Conservation (phyloP, 2,888 invertebrate genomes). For the Athetis lepigone region DNA sequence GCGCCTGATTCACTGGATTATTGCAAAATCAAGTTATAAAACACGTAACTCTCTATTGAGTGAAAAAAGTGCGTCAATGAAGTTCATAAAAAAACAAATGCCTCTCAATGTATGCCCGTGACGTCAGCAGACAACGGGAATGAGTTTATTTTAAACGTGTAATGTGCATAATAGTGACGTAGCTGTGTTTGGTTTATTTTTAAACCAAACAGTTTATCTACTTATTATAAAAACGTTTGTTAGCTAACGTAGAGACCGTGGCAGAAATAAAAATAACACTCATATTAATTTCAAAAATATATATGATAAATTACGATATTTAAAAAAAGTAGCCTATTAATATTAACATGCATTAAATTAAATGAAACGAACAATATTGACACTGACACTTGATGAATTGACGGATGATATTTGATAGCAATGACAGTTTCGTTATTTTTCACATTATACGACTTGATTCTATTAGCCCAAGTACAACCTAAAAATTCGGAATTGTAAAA, state of each 20-base stretch:
- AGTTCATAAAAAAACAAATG: constrained; percentile 14
- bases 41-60: background rate
- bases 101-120: constrained; percentile 19
- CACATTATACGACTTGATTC: no score
- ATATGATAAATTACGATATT: no score
- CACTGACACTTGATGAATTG: no score
- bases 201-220: constrained; percentile 1
- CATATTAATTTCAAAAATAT: background rate
- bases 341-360: no score
- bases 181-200: constrained; percentile 7
- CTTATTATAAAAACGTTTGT: background rate
- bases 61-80: constrained; percentile 33
- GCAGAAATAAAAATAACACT: background rate
- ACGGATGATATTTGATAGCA: no score
- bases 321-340: no score
- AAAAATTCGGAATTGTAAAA: no score
- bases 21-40: background rate
- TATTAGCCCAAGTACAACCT: no score
- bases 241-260: constrained; percentile 5
- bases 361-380: no score
- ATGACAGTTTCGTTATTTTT: no score
- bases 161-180: constrained; percentile 21
- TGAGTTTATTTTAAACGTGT: constrained; percentile 13
- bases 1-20: no score
- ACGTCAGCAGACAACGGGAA: constrained; percentile 31